These are phyloP conservation scores for Paramormyrops hopkinsi DNA, from an alignment of 2,797 vertebrate species.

Conservation along the genomic window DNA sequence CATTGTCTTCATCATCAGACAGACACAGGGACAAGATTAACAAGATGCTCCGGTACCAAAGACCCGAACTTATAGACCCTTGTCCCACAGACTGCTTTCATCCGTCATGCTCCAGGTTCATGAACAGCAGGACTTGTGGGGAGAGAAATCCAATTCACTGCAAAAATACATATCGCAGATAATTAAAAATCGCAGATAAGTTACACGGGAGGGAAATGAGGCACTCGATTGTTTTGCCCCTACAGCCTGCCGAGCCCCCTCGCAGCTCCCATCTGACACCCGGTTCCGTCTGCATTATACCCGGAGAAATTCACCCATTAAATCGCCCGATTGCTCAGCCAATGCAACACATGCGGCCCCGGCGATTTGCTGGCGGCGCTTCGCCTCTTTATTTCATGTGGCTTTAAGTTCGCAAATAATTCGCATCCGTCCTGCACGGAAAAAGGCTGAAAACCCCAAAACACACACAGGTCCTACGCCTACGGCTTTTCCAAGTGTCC, in stretches of 20 bases:
- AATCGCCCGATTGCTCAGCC: background rate
- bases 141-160: background rate
- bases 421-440: slow-evolving; percentile 53
- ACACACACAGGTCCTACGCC: slow-evolving; percentile 7
- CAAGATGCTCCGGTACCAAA: background rate
- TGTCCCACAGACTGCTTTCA: background rate
- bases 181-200: background rate
- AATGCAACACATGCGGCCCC: background rate
- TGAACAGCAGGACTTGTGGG: background rate
- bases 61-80: slow-evolving; percentile 23
- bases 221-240: background rate
- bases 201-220: background rate
- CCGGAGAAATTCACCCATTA: background rate
- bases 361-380: slow-evolving; percentile 23
- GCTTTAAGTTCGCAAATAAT: slow-evolving; percentile 58
- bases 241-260: background rate
- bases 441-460: slow-evolving; percentile 28
- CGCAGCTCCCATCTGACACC: background rate
- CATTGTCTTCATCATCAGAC: slow-evolving; percentile 55
- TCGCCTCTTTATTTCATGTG: slow-evolving; percentile 47
- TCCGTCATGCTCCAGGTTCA: background rate
- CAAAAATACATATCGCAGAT: background rate
- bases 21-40: background rate
- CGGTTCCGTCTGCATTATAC: background rate
- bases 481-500: background rate